Conservation (phyloP, 2,797 vertebrate species). For the Coranthus polyacanthus region DNA sequence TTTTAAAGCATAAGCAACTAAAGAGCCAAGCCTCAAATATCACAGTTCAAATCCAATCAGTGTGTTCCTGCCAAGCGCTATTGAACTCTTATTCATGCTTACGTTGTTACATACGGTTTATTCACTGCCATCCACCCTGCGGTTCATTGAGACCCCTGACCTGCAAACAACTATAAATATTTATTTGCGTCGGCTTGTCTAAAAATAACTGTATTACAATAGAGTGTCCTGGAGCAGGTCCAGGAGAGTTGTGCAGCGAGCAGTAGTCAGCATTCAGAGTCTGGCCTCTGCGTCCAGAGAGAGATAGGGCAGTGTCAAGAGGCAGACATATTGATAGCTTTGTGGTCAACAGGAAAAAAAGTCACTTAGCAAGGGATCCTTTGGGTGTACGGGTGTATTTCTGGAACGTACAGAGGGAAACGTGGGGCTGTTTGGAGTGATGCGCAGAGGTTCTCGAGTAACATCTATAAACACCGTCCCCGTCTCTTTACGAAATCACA, state of each 20-base stretch:
- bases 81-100: conserved; percentile 64
- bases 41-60: conserved; percentile 27
- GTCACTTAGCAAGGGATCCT: conserved; percentile 71
- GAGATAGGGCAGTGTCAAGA: conserved; percentile 70
- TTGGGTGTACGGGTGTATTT: conserved; percentile 72
- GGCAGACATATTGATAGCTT: conserved; percentile 80
- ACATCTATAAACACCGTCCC: conserved; percentile 46
- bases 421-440: conserved; percentile 48
- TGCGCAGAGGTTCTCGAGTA: conserved; percentile 45
- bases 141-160: conserved; percentile 76
- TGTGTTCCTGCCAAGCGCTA: conserved; percentile 40
- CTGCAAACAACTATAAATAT: conserved; percentile 84
- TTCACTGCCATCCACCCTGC: conserved; percentile 54
- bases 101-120: conserved; percentile 61
- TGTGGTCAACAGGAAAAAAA: conserved; percentile 75
- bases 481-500: conserved; percentile 35
- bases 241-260: conserved; percentile 70
- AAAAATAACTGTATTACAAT: conserved; percentile 85
- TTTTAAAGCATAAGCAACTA: conserved; percentile 13
- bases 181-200: conserved; percentile 82
- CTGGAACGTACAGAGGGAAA: conserved; percentile 58
- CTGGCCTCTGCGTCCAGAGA: conserved; percentile 66
- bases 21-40: conserved; percentile 40
- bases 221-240: conserved; percentile 75
- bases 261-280: conserved; percentile 77